Evolutionary conservation across 2,797 vertebrate species (phyloP).

Genomic region (Tragopan temminckii): DNA sequence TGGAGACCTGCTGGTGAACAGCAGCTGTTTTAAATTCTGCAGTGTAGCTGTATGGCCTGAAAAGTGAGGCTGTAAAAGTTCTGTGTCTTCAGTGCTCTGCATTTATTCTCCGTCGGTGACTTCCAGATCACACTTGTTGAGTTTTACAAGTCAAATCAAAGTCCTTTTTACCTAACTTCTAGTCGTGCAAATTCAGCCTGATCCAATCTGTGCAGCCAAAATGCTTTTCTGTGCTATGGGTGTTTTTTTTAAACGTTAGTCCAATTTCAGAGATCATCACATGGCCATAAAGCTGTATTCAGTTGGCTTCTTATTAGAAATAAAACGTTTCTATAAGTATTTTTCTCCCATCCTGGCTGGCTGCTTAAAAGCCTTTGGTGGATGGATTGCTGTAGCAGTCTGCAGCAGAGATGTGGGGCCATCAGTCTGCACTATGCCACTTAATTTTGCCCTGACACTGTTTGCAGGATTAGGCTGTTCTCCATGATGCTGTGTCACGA

Average conservation of each 20-base stretch:
- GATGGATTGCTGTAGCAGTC: not conserved
- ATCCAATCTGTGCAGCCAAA: not conserved
- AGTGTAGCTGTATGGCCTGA: slow-evolving; percentile 16
- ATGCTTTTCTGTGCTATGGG: not conserved
- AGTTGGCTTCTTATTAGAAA: not conserved
- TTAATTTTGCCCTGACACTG: not conserved
- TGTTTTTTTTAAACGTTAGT: not conserved
- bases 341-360: not conserved
- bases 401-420: not conserved
- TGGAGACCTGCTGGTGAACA: slow-evolving; percentile 38
- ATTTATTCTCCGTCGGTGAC: slow-evolving; percentile 59
- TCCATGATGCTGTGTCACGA: not conserved
- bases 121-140: slow-evolving; percentile 68
- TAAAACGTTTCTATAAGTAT: not conserved
- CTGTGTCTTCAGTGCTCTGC: slow-evolving; percentile 20
- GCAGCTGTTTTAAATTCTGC: slow-evolving; percentile 57
- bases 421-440: not conserved
- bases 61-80: slow-evolving; percentile 52
- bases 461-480: not conserved
- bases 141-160: slow-evolving; percentile 54
- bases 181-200: slow-evolving; percentile 3
- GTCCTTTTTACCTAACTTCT: slow-evolving; percentile 40
- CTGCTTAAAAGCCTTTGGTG: not conserved
- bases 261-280: slow-evolving; percentile 2
- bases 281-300: not conserved